A percentile compares a stretch with the other conserved stretches of the same genome.
These are phyloP conservation scores for Amblyopsis rosae DNA, from an alignment of 2,113 vertebrate genomes.

Conservation along the genomic window DNA sequence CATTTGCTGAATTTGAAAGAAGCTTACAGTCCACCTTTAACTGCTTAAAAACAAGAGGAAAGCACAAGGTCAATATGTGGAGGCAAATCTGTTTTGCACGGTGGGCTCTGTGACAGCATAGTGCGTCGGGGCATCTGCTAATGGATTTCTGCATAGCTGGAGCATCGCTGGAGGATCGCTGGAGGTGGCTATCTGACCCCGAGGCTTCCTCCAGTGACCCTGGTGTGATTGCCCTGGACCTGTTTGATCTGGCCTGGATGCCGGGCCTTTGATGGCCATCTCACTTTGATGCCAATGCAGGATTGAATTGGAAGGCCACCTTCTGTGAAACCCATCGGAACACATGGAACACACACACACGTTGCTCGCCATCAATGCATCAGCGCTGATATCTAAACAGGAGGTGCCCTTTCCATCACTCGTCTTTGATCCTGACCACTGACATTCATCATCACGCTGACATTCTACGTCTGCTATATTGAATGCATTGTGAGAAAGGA, in stretches of 20 bases:
- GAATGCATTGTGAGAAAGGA: neutral
- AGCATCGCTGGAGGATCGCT: neutral
- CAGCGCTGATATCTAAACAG: constrained; percentile 23
- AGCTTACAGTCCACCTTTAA: too few species aligned
- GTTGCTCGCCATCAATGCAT: neutral
- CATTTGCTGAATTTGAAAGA: too few species aligned
- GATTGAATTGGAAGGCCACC: constrained; percentile 55
- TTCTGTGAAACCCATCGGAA: constrained; percentile 35
- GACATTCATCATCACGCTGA: constrained; percentile 33
- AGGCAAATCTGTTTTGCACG: constrained; percentile 27
- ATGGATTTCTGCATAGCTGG: constrained; percentile 42
- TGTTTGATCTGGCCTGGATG: constrained; percentile 58
- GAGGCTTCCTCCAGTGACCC: constrained; percentile 41
- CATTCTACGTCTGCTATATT: constrained; percentile 8
- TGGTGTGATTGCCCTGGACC: constrained; percentile 50
- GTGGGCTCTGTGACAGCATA: neutral
- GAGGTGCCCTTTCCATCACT: constrained; percentile 19
- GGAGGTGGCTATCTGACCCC: constrained; percentile 42
- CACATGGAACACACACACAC: neutral
- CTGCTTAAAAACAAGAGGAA: neutral
- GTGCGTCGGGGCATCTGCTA: constrained; percentile 28
- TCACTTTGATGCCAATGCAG: constrained; percentile 51
- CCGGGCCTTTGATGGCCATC: constrained; percentile 55
- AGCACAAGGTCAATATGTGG: constrained; percentile 42
- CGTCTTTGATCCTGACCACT: constrained; percentile 38